Evolutionary conservation across 35 echinoderm and acorn worm species (phyloP), one percentile per base, ranked within the genome.

Genomic region (Chiridota heheva): DNA sequence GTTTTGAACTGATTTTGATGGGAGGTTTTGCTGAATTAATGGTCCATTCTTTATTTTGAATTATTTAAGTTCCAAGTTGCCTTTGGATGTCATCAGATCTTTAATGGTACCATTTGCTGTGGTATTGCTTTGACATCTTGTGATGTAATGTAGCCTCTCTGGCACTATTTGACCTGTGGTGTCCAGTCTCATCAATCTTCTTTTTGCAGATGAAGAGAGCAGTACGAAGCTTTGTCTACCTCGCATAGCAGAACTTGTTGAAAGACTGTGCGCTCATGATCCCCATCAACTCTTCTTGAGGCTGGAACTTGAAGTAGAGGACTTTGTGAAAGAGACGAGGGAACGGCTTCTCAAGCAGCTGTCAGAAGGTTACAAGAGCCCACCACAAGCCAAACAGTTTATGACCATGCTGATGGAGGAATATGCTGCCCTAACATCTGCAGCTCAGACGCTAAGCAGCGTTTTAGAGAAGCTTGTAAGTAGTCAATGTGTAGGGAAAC

Each of bases 401-500:
- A 82, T 98, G 84, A 98, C 83, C 45, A 98, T 98, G 95, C 80
- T 98, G 7, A 46, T 98, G 76, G 95, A 98, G 81, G 95, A 98
- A 53, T 98, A 98, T 38, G 78, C 84, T 6, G 90, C 89, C 4
- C 76, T 98, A 3, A 88, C 86, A 46, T 98, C 95, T 12, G 95
- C 95, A 10, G 85, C 95, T 2, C 73, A 91, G 51, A 91, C 89
- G 24, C 89, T 98, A 0, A 65, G 70, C 17, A 82, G 78, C 6
- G 81, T 98, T 28, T 81, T 98, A 31, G 89, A 91, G 37, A 84
- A 97, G 71, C 66, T 98, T 85, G 95, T 98, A 70, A 69, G 74
- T 53, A 40, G 5, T 33, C 10, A 37, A 59, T 59, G 30, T 25
- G 56, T 59, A 4, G 8, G n/a, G n/a, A n/a, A n/a, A n/a, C n/a